These are phyloP conservation scores for Lophura nycthemera DNA, from an alignment of 2,113 vertebrate genomes.

Conservation along the genomic window DNA sequence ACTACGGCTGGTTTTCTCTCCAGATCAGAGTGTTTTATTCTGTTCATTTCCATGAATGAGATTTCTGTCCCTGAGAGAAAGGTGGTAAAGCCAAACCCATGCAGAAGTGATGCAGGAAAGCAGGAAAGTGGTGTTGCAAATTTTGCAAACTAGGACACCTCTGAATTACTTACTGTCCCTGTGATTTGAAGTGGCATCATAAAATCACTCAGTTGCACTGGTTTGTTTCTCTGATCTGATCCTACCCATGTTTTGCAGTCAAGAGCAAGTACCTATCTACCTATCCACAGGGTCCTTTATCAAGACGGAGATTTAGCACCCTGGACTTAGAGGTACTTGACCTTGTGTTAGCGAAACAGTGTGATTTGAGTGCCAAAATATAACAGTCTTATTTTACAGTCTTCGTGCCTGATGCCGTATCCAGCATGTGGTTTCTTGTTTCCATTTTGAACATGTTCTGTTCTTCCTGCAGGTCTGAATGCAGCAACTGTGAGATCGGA, in stretches of 20 bases:
- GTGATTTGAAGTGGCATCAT: neutral
- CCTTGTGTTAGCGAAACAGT: neutral
- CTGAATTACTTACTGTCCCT: neutral
- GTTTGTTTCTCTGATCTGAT: neutral
- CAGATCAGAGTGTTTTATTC: neutral
- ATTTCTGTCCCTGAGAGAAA: neutral
- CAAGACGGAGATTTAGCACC: neutral
- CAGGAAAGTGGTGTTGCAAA: neutral
- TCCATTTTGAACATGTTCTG: neutral
- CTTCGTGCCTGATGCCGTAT: rapidly evolving
- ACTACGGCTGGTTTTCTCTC: neutral
- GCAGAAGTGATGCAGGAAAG: neutral
- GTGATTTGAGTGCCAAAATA: neutral
- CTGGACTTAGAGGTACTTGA: rapidly evolving
- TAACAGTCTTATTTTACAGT: neutral
- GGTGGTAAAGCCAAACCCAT: neutral
- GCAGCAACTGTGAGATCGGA: conserved; percentile 90
- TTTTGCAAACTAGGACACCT: neutral
- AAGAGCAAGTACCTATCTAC: neutral
- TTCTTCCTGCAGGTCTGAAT: conserved; percentile 86
- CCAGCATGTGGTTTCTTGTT: rapidly evolving
- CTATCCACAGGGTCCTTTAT: neutral
- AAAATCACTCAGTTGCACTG: neutral
- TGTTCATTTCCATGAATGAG: neutral
- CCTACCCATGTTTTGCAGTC: neutral